A percentile compares a stretch with the other conserved stretches of the same genome.
phyloP scores from a whole-genome alignment of 2,113 vertebrate species.

The Dasyornis broadbenti region DNA sequence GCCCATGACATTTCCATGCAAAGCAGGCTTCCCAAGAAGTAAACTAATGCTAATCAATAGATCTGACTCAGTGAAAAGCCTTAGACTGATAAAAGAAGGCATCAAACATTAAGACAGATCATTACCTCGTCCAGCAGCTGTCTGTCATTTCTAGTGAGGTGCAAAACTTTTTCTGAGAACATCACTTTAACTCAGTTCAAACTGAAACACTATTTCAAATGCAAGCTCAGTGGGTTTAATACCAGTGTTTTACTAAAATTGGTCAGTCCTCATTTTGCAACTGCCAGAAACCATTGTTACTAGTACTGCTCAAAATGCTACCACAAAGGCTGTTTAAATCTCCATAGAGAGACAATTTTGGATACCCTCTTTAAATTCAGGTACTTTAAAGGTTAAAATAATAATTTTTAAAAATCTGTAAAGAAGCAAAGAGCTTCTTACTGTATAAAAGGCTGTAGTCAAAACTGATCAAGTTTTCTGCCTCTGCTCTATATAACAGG shows the following conservation, averaged over 20 bases:
- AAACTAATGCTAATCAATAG: constrained; percentile 60
- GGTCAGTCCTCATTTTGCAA: constrained; percentile 50
- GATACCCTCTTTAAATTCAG: constrained; percentile 27
- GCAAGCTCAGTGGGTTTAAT: neutral
- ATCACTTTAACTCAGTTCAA: constrained; percentile 36
- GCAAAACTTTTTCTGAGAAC: constrained; percentile 52
- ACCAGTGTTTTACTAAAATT: constrained; percentile 47
- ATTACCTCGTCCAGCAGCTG: constrained; percentile 57
- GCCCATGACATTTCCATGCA: constrained; percentile 47
- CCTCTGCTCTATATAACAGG: neutral
- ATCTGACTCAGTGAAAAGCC: constrained; percentile 66
- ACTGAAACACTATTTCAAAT: constrained; percentile 57
- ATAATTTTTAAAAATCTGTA: neutral
- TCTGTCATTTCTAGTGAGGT: constrained; percentile 34
- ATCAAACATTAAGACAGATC: constrained; percentile 60
- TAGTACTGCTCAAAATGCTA: constrained; percentile 44
- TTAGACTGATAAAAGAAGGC: constrained; percentile 54
- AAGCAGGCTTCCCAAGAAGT: constrained; percentile 52
- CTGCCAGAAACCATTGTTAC: constrained; percentile 53
- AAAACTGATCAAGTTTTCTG: neutral
- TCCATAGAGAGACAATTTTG: constrained; percentile 15
- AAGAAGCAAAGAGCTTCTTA: neutral
- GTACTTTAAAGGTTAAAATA: constrained; percentile 12
- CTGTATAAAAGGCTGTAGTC: neutral
- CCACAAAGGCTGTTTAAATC: constrained; percentile 26